Conservation (phyloP, 1,140 invertebrate species). For the Cydia amplana region DNA sequence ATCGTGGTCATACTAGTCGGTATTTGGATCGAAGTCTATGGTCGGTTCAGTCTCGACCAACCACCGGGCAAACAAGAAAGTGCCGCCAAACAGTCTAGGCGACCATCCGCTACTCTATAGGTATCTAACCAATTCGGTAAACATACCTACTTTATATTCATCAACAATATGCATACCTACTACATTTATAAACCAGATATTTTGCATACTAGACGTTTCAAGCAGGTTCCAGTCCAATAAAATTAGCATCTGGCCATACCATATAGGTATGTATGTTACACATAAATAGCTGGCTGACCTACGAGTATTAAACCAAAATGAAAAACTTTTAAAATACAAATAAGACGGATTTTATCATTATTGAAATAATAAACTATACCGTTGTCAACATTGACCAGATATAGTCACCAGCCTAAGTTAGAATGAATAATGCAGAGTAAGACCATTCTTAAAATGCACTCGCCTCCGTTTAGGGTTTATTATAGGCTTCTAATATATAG, state of each 20-base stretch:
- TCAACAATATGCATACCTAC: no score
- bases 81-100: constrained; percentile 12
- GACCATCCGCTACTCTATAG: constrained; percentile 3
- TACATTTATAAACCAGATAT: background rate
- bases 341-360: background rate
- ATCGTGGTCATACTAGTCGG: background rate
- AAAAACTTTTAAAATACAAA: background rate
- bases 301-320: background rate
- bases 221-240: background rate
- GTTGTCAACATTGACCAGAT: no score
- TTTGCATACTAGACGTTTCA: constrained; percentile 8
- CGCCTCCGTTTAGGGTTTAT: no score
- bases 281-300: background rate
- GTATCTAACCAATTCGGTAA: no score
- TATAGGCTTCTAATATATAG: no score
- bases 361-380: no score
- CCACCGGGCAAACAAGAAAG: background rate
- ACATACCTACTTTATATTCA: no score
- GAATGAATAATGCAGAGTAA: no score
- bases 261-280: background rate
- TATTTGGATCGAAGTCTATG: no score
- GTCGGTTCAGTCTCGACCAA: no score
- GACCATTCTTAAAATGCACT: no score
- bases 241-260: constrained; percentile 6
- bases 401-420: no score